phyloP scores from a whole-genome alignment of 2,888 invertebrate species.

The Sylvicola cinctus region DNA sequence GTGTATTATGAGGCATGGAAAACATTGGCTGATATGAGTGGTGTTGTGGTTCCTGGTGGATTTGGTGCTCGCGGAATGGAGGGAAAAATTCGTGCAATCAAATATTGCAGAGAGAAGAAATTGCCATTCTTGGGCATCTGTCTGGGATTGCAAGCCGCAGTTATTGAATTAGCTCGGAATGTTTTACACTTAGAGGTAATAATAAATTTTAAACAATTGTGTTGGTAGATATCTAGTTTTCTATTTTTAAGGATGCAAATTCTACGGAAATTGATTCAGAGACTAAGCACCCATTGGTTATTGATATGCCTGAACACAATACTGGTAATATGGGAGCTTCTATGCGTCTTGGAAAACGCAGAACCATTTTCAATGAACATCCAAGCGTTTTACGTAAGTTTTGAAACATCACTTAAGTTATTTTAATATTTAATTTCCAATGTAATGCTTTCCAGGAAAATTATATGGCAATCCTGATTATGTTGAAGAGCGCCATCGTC shows the following conservation, averaged over 20 bases:
- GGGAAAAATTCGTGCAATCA: constrained; percentile 84
- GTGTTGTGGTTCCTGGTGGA: constrained; percentile 91
- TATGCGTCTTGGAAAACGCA: constrained; percentile 90
- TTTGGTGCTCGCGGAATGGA: constrained; percentile 92
- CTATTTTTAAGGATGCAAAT: constrained; percentile 40
- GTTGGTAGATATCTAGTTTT: constrained; percentile 1
- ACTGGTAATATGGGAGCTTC: constrained; percentile 87
- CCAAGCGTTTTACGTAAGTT: constrained; percentile 39
- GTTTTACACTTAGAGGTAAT: constrained; percentile 38
- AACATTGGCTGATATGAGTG: constrained; percentile 68
- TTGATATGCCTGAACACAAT: constrained; percentile 98
- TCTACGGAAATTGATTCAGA: constrained; percentile 66
- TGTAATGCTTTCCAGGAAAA: constrained; percentile 29
- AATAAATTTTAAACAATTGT: not conserved
- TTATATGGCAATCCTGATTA: constrained; percentile 55
- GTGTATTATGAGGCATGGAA: constrained; percentile 89
- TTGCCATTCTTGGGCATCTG: constrained; percentile 93
- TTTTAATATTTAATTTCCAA: not conserved
- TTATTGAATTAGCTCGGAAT: constrained; percentile 86
- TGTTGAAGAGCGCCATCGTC: constrained; percentile 90
- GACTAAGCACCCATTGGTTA: constrained; percentile 59
- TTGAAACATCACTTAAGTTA: not conserved
- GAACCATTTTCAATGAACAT: constrained; percentile 51
- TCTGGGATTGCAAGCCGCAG: constrained; percentile 91
- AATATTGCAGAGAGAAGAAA: constrained; percentile 78